Percentiles rank a stretch among this genome's conserved stretches.
phyloP scores from a whole-genome alignment of 2,797 vertebrate species.

The Coregonus suidteri region DNA sequence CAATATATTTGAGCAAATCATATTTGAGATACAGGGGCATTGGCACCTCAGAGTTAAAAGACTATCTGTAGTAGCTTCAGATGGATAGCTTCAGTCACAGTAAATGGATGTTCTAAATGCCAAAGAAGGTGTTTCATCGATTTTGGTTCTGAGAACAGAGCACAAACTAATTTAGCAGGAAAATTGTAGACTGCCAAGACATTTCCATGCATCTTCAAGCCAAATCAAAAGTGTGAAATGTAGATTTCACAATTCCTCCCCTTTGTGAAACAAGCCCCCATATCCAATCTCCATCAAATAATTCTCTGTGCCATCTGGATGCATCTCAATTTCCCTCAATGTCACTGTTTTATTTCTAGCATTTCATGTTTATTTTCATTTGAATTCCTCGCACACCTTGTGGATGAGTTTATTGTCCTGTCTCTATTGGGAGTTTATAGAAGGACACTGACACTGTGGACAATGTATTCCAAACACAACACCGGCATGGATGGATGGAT shows the following conservation, averaged over 20 bases:
- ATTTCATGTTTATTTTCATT: background rate
- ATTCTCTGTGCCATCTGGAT: slow-evolving; percentile 40
- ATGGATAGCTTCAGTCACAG: slow-evolving; percentile 72
- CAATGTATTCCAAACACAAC: too few species aligned
- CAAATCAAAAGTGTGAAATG: slow-evolving; percentile 43
- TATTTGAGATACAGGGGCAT: slow-evolving; percentile 40
- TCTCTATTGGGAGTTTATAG: background rate
- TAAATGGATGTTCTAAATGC: slow-evolving; percentile 76
- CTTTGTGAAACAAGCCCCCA: slow-evolving; percentile 44
- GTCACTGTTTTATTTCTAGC: background rate
- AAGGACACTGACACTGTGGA: background rate
- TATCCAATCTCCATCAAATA: slow-evolving; percentile 50
- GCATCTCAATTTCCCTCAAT: slow-evolving; percentile 56
- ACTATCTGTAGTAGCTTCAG: slow-evolving; percentile 69
- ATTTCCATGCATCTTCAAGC: slow-evolving; percentile 45
- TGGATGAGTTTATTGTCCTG: background rate
- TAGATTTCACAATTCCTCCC: slow-evolving; percentile 36
- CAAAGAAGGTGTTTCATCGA: slow-evolving; percentile 65
- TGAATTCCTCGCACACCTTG: background rate
- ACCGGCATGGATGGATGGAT: too few species aligned
- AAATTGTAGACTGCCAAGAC: slow-evolving; percentile 63
- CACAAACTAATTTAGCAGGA: slow-evolving; percentile 67
- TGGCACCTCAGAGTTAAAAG: slow-evolving; percentile 63
- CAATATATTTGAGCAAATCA: slow-evolving; percentile 46
- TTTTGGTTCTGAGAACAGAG: slow-evolving; percentile 53